Percentiles rank a stretch among this genome's conserved stretches.
Conservation (phyloP, 2,888 invertebrate genomes). For the Megalurothrips usitatus region DNA sequence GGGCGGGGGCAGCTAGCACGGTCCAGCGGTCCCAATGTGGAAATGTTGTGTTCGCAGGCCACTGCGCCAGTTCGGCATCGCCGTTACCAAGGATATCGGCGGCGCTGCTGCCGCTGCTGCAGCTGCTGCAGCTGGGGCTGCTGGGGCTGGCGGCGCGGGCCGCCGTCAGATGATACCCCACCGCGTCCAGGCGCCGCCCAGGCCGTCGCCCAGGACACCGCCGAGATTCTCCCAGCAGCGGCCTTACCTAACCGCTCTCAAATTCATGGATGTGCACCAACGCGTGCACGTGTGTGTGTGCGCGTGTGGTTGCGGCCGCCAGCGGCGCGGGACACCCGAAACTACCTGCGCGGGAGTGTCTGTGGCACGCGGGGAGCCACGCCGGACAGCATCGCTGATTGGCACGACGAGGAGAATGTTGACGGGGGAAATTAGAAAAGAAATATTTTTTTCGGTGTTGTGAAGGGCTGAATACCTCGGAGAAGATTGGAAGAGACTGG, state of each 20-base stretch:
- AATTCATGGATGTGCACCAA: too few relatives aligned
- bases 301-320: not conserved
- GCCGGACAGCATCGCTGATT: not conserved
- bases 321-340: not conserved
- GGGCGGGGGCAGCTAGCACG: not conserved
- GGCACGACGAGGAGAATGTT: too few relatives aligned
- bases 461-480: too few relatives aligned
- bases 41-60: not conserved
- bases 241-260: too few relatives aligned
- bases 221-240: not conserved
- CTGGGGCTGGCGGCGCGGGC: not conserved
- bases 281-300: too few relatives aligned
- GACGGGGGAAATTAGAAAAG: too few relatives aligned
- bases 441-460: too few relatives aligned
- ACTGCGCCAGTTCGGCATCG: not conserved
- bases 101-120: not conserved
- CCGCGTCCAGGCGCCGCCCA: not conserved
- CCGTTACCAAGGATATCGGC: not conserved
- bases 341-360: not conserved
- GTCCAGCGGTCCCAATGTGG: not conserved
- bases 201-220: not conserved
- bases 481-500: too few relatives aligned
- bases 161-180: slow-evolving; percentile 2
- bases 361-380: not conserved
- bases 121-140: not conserved